Conservation (phyloP, 1,140 invertebrate genomes). For the Elysia chlorotica region DNA sequence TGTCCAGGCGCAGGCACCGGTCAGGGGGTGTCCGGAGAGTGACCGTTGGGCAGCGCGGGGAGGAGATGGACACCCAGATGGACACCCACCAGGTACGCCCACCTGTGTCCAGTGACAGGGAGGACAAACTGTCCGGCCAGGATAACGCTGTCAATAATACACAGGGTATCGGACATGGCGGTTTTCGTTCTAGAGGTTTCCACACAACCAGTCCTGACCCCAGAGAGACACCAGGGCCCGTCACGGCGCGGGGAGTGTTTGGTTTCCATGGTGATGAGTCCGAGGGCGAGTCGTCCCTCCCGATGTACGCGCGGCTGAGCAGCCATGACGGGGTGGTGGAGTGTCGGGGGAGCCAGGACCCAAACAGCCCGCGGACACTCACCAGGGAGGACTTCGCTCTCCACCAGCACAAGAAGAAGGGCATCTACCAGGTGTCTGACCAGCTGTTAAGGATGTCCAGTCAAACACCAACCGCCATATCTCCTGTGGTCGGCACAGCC, state of each 20-base stretch:
- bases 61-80: no score
- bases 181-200: no score
- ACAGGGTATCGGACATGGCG: no score
- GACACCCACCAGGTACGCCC: no score
- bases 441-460: not conserved
- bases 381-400: not conserved
- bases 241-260: not conserved
- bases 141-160: no score
- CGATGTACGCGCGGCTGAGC: not conserved
- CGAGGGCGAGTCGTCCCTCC: not conserved
- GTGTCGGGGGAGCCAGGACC: not conserved
- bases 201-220: no score
- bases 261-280: not conserved
- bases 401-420: not conserved
- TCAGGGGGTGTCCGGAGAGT: not conserved
- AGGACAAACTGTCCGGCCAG: no score
- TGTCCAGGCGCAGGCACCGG: conserved; percentile 33
- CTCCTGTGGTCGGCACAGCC: not conserved
- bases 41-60: no score
- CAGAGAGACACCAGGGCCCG: not conserved
- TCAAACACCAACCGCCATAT: not conserved
- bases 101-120: no score
- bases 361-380: not conserved
- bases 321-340: not conserved
- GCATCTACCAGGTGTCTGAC: not conserved